These are phyloP conservation scores for Natator depressus DNA, from an alignment of 2,113 vertebrate genomes.

Conservation along the genomic window DNA sequence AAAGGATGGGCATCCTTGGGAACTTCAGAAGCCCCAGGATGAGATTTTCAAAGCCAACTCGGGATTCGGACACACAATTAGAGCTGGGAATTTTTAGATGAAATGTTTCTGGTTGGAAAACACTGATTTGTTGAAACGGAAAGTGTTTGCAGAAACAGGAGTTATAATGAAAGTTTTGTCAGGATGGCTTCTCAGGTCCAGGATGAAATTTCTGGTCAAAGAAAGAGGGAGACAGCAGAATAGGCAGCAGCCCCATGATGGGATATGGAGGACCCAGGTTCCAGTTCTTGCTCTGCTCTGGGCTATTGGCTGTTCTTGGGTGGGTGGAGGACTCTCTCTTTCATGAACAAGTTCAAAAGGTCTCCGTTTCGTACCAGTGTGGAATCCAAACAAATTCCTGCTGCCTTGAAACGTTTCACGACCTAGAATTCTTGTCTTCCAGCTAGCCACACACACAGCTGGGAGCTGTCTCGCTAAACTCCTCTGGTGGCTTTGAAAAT, in stretches of 20 bases:
- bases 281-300: neutral
- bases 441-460: neutral
- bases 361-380: neutral
- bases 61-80: neutral
- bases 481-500: neutral
- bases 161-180: neutral
- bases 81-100: neutral
- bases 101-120: neutral
- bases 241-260: neutral
- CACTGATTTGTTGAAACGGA: neutral
- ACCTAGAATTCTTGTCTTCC: neutral
- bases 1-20: neutral
- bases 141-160: neutral
- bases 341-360: neutral
- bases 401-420: neutral
- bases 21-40: neutral
- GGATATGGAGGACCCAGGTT: neutral
- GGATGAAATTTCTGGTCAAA: neutral
- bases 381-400: neutral
- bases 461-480: neutral
- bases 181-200: neutral
- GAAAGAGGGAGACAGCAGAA: neutral
- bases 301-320: neutral
- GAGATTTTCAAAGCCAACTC: neutral
- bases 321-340: neutral